phyloP scores from a whole-genome alignment of 2,888 invertebrate species.

The Lasioglossum pauxillum region DNA sequence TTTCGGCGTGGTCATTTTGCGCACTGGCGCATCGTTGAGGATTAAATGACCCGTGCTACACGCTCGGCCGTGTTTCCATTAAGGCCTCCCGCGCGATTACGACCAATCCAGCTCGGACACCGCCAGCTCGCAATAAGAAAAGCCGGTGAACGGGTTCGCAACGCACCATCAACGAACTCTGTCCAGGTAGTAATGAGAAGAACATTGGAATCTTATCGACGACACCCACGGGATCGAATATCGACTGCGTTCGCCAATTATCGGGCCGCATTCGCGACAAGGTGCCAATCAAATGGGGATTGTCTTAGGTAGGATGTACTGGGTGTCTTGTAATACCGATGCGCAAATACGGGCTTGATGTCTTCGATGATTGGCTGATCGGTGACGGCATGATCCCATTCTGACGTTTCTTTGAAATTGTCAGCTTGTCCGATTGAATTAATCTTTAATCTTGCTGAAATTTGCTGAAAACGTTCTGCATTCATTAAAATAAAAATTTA shows the following conservation, averaged over 20 bases:
- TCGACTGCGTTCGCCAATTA: constrained; percentile 72
- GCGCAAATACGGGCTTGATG: not conserved
- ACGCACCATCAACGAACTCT: constrained; percentile 57
- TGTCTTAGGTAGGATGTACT: constrained; percentile 8
- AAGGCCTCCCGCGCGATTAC: constrained; percentile 65
- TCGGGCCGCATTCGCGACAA: constrained; percentile 64
- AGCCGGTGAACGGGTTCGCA: constrained; percentile 65
- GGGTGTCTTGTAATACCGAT: constrained; percentile 7
- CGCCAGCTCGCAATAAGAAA: constrained; percentile 67
- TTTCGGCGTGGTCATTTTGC: constrained; percentile 37
- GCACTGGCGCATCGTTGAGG: constrained; percentile 30
- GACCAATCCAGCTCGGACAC: constrained; percentile 60
- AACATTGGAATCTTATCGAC: constrained; percentile 72
- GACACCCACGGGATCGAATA: constrained; percentile 64
- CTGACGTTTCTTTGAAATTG: not conserved
- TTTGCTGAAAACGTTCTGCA: not conserved
- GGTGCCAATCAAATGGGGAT: constrained; percentile 10
- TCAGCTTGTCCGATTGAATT: not conserved
- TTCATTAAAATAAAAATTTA: too few relatives aligned
- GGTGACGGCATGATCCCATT: not conserved
- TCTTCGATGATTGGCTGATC: not conserved
- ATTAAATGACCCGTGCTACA: constrained; percentile 60
- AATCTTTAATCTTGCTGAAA: not conserved
- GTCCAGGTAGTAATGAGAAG: constrained; percentile 69
- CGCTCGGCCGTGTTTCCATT: constrained; percentile 70